Conservation (phyloP, 1,140 invertebrate species). For the Drosophila baimaii region DNA sequence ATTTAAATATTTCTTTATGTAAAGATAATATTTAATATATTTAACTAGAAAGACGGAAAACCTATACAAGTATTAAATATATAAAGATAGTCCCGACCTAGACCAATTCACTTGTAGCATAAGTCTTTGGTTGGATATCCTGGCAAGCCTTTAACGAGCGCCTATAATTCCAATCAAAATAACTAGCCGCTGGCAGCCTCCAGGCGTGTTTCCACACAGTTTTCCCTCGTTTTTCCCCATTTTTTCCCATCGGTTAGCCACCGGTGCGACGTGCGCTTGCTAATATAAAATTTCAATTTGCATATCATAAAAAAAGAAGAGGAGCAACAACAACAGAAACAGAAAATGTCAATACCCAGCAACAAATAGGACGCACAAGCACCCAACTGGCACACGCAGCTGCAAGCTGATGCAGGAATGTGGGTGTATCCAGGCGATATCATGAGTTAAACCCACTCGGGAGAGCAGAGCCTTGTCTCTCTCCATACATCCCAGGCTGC, state of each 20-base stretch:
- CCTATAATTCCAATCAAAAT: slow-evolving; percentile 76
- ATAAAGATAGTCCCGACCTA: background rate
- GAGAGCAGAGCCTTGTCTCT: slow-evolving; percentile 33
- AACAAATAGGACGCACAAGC: slow-evolving; percentile 63
- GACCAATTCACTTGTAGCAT: slow-evolving; percentile 43
- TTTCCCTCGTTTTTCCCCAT: slow-evolving; percentile 9
- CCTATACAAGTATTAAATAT: background rate
- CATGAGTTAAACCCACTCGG: slow-evolving; percentile 56
- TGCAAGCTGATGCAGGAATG: slow-evolving; percentile 27
- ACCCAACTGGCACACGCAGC: slow-evolving; percentile 31
- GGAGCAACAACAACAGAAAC: background rate
- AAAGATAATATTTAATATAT: background rate
- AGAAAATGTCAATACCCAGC: slow-evolving; percentile 71
- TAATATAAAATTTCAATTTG: slow-evolving; percentile 83
- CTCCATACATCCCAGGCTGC: slow-evolving; percentile 4
- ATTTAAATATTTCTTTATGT: too few relatives aligned
- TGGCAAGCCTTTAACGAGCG: slow-evolving; percentile 36
- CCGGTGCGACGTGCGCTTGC: slow-evolving; percentile 50
- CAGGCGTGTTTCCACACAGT: background rate
- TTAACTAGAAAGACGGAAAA: too few relatives aligned
- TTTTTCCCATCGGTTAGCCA: slow-evolving; percentile 47
- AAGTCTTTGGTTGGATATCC: background rate
- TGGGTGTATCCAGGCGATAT: slow-evolving; percentile 19
- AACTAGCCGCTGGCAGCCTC: slow-evolving; percentile 59
- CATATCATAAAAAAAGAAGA: slow-evolving; percentile 67